Base-by-base conservation (phyloP, 1,140 invertebrate genomes). In the Calycopis cecrops region DNA sequence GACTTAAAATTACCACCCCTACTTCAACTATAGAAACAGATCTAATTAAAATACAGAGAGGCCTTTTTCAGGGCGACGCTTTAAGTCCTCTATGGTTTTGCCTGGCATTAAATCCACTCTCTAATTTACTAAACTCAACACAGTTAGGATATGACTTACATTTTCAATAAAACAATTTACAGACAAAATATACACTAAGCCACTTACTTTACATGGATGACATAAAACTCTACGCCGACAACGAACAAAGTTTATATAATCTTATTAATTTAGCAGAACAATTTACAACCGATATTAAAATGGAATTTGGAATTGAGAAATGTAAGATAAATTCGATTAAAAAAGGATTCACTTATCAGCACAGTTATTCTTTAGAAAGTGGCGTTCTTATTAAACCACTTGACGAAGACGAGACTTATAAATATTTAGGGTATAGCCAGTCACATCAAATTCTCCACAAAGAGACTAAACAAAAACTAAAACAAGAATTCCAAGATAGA, bases 41-140 rank as follows among this genome's bases (percentile, higher is more conserved):
- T 11, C 11, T 10, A 1, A 59, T 66, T 35, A 47, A 44, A 44
- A 69, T 69, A 35, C 55, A 56, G 21, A 35, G 63, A 44, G n/a
- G n/a, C n/a, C n/a, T 69, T 10, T 67, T 67, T 28, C 67, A 69
- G 42, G 60, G 63, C 28, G 63, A 69, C 33, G 49, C 60, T 11
- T 44, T 55, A 48, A 55, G 47, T 12, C 4, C 18, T 17, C 21
- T 34, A 10, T 33, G 12, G 44, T 4, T 18, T 28, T 28, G 21
- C 21, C 21, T 28, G 21, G 21, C 21, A 28, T 28, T 28, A 28
- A 28, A 28, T 28, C 21, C 21, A 28, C 21, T 28, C 21, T 28
- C 21, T 3, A 28, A 28, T 6, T 6, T 6, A 28, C 6, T 42
- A 47, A 40, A 28, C 3, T 54, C 34, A 14, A 3, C 44, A 33